Conservation (phyloP, 2,113 vertebrate genomes). For the Dipodomys stephensi region DNA sequence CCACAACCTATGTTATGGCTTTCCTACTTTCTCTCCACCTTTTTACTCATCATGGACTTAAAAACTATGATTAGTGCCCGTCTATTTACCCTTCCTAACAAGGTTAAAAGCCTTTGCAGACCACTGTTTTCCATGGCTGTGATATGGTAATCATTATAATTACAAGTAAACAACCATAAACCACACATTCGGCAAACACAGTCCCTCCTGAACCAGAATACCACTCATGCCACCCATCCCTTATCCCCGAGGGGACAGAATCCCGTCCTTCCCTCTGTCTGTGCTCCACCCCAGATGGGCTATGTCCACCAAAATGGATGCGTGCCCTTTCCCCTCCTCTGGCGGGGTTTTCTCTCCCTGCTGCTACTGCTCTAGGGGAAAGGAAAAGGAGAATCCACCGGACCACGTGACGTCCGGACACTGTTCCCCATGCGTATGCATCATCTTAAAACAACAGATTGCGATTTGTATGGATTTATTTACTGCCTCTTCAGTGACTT, state of each 20-base stretch:
- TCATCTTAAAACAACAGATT: too few species aligned
- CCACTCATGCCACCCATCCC: not conserved
- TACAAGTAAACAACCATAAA: not conserved
- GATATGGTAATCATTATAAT: constrained; percentile 17
- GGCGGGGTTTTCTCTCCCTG: too few species aligned
- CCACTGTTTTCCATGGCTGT: not conserved
- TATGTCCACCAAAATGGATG: too few species aligned
- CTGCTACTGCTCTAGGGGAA: not conserved
- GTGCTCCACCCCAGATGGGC: too few species aligned
- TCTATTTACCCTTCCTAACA: constrained; percentile 35
- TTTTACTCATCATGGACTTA: not conserved
- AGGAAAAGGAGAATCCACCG: not conserved
- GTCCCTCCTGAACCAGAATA: not conserved
- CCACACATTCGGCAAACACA: not conserved
- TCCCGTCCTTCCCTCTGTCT: too few species aligned
- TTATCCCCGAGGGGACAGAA: not conserved
- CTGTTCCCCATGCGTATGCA: too few species aligned
- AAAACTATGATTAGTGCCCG: not conserved
- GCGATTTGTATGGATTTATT: not conserved
- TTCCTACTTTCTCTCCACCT: not conserved
- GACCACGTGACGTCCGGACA: too few species aligned
- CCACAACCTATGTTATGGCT: not conserved
- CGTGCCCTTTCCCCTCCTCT: too few species aligned
- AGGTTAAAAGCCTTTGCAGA: constrained; percentile 28
- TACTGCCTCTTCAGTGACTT: not conserved